These are phyloP conservation scores for Colius striatus DNA, from an alignment of 2,113 vertebrate species.

Conservation along the genomic window DNA sequence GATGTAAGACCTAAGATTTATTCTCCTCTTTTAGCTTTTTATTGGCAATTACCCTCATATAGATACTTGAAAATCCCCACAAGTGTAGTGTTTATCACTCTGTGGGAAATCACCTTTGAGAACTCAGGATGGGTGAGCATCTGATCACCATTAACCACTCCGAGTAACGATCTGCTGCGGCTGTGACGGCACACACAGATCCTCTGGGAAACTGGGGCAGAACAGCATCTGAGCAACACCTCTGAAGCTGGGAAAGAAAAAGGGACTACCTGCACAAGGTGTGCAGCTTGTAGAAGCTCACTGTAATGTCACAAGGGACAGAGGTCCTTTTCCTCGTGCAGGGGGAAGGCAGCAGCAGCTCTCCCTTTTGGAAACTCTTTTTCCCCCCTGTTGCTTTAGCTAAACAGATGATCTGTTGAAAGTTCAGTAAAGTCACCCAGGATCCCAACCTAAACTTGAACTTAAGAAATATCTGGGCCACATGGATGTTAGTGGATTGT, in stretches of 20 bases:
- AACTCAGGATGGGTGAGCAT: not conserved
- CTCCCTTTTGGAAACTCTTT: not conserved
- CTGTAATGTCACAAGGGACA: no score
- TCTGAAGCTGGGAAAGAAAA: not conserved
- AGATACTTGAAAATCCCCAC: not conserved
- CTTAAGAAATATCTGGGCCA: not conserved
- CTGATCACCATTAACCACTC: not conserved
- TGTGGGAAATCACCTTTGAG: not conserved
- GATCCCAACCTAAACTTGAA: not conserved
- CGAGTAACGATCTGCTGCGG: not conserved
- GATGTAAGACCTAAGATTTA: not conserved
- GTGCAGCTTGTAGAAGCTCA: not conserved
- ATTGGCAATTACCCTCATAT: not conserved
- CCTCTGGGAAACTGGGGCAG: not conserved
- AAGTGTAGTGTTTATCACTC: not conserved
- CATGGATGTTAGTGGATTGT: not conserved
- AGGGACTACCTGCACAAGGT: rapidly evolving
- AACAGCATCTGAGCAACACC: not conserved
- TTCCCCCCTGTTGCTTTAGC: not conserved
- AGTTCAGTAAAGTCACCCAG: not conserved
- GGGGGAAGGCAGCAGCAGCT: not conserved
- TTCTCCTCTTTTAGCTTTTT: not conserved
- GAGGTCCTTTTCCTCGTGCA: not conserved
- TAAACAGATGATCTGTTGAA: not conserved
- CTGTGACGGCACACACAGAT: not conserved